Evolutionary conservation across 1,140 invertebrate species (phyloP), one percentile per base, ranked within the genome.

Genomic region (Brachionus rubens): DNA sequence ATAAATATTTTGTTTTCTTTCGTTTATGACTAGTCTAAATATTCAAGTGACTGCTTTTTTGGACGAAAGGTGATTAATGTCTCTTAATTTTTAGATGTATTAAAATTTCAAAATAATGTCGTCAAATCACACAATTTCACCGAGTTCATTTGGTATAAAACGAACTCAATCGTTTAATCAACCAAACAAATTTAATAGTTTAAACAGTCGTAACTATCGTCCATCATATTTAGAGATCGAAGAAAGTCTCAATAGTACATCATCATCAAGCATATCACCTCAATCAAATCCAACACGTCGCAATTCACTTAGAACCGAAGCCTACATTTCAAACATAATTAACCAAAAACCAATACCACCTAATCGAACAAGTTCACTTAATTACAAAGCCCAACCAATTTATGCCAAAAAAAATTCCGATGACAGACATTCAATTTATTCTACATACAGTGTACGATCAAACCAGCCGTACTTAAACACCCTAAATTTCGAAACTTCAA

Each of bases 371-470:
- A 40, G 30, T 50, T 72, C 68, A 16, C 68, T 72, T 30, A 19
- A 48, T 16, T 72, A 50, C 68, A 48, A 19, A 21, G 7, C 68
- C 14, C 59, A 65, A 6, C 19, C 33, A 5, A 6, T 59, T 6
- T 59, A 36, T 36, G n/a, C 28, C 26, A 59, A 40, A 19, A 33
- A 59, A 59, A 6, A 16, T 2, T 6, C 10, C 1, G 36, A 16
- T 30, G 68, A 72, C 16, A 30, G 68, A 21, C 9, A 41, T n/a
- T 72, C 68, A n/a, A 72, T 72, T 14, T 72, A 72, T 24, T 72
- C 68, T 24, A 50, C 68, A 24, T 48, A 30, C 24, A 50, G 43
- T 50, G 9, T 50, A 26, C 46, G 50, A 0, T 72, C 59, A 43
- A 36, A 65, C 24, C 7, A 19, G 12, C 40, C 59, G 12, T 6